phyloP scores from a whole-genome alignment of 2,113 vertebrate genomes.

The Thryonomys swinderianus region DNA sequence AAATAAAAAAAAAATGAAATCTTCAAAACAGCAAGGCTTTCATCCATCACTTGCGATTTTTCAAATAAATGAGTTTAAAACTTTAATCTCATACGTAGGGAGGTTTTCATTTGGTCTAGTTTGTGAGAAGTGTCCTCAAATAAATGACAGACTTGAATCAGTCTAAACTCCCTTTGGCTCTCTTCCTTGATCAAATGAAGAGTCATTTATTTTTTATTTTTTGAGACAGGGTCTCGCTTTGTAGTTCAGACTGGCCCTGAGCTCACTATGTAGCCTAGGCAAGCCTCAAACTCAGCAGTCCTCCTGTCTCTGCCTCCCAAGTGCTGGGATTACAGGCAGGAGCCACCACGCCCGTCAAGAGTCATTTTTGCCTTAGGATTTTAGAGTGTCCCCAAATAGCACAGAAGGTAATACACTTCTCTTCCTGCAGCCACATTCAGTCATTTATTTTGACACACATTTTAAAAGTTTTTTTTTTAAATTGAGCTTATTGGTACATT shows the following conservation, averaged over 20 bases:
- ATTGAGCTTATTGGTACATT: too few species aligned
- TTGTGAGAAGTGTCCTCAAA: conserved; percentile 62
- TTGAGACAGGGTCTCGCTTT: too few species aligned
- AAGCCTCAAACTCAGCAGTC: too few species aligned
- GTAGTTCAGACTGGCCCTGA: too few species aligned
- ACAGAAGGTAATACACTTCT: conserved; percentile 47
- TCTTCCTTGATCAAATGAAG: conserved; percentile 62
- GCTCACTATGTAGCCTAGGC: too few species aligned
- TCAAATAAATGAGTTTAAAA: conserved; percentile 81
- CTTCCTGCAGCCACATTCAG: neutral
- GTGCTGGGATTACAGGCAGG: too few species aligned
- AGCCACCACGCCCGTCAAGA: too few species aligned
- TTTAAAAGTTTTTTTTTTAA: too few species aligned
- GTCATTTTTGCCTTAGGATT: conserved; percentile 27
- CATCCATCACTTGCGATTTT: conserved; percentile 80
- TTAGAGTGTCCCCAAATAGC: neutral
- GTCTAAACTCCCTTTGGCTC: neutral
- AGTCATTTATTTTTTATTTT: too few species aligned
- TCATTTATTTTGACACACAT: conserved; percentile 31
- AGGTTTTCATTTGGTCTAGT: conserved; percentile 78
- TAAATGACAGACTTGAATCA: conserved; percentile 61
- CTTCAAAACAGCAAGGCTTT: conserved; percentile 64
- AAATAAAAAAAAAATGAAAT: conserved; percentile 51
- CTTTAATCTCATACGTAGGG: conserved; percentile 84
- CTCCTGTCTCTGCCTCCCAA: too few species aligned